A percentile compares a stretch with the other conserved stretches of the same genome.
Conservation (phyloP, 2,888 invertebrate genomes). For the Tipula lateralis region DNA sequence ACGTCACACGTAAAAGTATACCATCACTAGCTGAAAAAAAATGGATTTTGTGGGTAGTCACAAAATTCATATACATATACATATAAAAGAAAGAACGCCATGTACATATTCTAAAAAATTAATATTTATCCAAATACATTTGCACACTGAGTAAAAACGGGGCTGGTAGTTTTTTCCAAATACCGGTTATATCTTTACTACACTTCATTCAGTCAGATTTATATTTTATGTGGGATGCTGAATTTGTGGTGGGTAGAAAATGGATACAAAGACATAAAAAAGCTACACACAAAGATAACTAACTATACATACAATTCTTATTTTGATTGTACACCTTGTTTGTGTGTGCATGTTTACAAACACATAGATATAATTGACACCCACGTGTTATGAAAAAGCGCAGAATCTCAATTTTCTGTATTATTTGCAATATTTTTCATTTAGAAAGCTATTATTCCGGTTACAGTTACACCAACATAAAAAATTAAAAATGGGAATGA, state of each 20-base stretch:
- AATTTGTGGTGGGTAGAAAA: background rate
- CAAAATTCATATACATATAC: background rate
- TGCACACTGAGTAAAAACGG: background rate
- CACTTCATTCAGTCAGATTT: background rate
- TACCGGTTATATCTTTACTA: slow-evolving; percentile 28
- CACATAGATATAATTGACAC: slow-evolving; percentile 26
- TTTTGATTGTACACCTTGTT: background rate
- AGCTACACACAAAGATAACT: background rate
- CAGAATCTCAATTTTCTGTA: background rate
- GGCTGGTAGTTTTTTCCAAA: background rate
- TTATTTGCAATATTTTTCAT: background rate
- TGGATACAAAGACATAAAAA: background rate
- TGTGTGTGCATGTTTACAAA: background rate
- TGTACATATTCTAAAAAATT: background rate
- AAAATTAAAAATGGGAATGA: background rate
- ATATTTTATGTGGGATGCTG: background rate
- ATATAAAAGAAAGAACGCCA: background rate
- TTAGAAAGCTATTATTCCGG: background rate
- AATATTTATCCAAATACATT: no score
- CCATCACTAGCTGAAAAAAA: background rate
- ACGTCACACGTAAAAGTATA: slow-evolving; percentile 28
- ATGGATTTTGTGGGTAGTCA: background rate
- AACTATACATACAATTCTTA: background rate
- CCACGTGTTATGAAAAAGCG: background rate
- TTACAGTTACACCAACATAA: background rate